phyloP scores from a whole-genome alignment of 1,140 invertebrate species.

The Muscidifurax raptorellus region DNA sequence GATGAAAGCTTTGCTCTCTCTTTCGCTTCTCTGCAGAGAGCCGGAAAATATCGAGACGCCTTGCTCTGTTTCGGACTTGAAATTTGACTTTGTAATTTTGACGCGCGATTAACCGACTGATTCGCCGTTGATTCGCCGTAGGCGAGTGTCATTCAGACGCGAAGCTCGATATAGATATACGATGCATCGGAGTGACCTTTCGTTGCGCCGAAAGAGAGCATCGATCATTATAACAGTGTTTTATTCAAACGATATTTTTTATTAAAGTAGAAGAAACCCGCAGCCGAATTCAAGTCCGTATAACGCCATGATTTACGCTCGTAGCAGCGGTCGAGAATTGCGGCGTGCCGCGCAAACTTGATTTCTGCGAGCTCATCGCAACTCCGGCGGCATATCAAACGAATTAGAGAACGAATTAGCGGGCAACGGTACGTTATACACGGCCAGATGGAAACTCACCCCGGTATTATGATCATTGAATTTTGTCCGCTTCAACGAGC shows the following conservation, averaged over 20 bases:
- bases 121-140: background rate
- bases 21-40: background rate
- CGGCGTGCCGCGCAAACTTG: background rate
- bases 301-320: too few species aligned
- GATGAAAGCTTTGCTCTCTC: conserved; percentile 26
- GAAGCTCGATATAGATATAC: too few species aligned
- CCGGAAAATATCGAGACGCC: background rate
- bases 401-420: background rate
- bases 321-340: background rate
- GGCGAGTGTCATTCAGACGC: too few species aligned
- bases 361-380: background rate
- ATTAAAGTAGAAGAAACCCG: too few species aligned
- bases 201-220: too few species aligned
- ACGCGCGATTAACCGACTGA: background rate
- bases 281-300: too few species aligned
- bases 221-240: background rate
- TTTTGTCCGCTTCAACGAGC: background rate
- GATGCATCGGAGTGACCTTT: background rate
- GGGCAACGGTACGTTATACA: background rate
- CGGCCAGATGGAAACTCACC: background rate
- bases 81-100: conserved; percentile 30
- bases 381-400: background rate
- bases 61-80: background rate
- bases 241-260: too few species aligned
- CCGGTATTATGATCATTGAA: background rate